A percentile compares a stretch with the other conserved stretches of the same genome.
These are phyloP conservation scores for Dryadula phaetusa DNA, from an alignment of 2,888 invertebrate species.

Conservation along the genomic window DNA sequence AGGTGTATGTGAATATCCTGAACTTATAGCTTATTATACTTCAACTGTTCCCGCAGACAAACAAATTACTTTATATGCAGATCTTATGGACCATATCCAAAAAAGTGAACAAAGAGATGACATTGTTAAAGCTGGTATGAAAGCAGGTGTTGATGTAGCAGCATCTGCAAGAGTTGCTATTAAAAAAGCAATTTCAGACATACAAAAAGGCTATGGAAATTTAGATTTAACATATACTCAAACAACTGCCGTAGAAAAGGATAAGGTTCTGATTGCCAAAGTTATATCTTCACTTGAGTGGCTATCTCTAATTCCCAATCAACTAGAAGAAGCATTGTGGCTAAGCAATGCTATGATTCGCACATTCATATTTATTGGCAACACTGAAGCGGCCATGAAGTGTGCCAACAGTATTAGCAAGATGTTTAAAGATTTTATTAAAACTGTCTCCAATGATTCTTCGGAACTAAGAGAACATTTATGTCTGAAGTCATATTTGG, in stretches of 20 bases:
- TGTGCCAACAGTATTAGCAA: conserved; percentile 82
- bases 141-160: conserved; percentile 92
- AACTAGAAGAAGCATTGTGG: conserved; percentile 91
- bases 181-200: conserved; percentile 86
- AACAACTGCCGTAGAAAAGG: conserved; percentile 85
- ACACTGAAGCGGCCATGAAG: conserved; percentile 91
- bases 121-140: conserved; percentile 88
- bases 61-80: conserved; percentile 86
- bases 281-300: conserved; percentile 90
- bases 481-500: conserved; percentile 94
- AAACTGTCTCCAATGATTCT: conserved; percentile 69
- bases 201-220: conserved; percentile 77
- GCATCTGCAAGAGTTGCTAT: conserved; percentile 93
- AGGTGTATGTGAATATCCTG: conserved; percentile 87
- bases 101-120: conserved; percentile 86
- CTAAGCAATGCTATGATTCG: conserved; percentile 96
- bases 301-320: conserved; percentile 91
- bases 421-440: conserved; percentile 70
- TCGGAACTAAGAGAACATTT: conserved; percentile 91
- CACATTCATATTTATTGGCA: conserved; percentile 91
- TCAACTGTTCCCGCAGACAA: conserved; percentile 87
- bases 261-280: conserved; percentile 71
- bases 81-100: conserved; percentile 87
- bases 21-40: conserved; percentile 93
- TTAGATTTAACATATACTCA: conserved; percentile 85